Evolutionary conservation across 1,140 invertebrate species (phyloP), one percentile per base, ranked within the genome.

Genomic region (Mya arenaria): DNA sequence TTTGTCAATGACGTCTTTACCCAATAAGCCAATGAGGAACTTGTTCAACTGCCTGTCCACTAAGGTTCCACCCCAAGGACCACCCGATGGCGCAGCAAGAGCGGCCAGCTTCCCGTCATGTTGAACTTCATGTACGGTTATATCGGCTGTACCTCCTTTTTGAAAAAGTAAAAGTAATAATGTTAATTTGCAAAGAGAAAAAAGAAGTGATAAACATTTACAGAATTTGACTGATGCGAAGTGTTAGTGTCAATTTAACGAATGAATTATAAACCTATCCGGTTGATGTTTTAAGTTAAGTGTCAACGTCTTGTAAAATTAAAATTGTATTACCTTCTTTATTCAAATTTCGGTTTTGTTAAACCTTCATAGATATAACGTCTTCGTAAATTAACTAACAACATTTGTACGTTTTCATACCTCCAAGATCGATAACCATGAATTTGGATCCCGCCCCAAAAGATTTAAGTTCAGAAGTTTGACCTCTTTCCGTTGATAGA

Each of bases 391-490:
- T 48, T 13, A 48, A 13, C 19, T 48, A 19, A 48, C 19, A 13
- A 48, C 41, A 48, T 19, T 48, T 48, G 41, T 10, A 48, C 19
- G 19, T 10, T 48, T 48, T 48, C 41, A 52, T 39, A 80, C 77
- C 77, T 71, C 77, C 77, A 23, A 80, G 19, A 48, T 80, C 77
- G 19, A 80, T 15, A n/a, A 80, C 36, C 77, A 80, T 71, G 32
- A 69, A 80, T 28, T 69, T 63, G 15, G 52, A 32, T 32, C 66
- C 65, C 1, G 77, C 32, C 30, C 25, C 19, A 36, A 80, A 80
- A 4, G 65, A 25, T n/a, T 69, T 32, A 56, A 62, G 34, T n/a
- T 58, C 1, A 34, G 60, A 32, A 17, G 19, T 10, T 56, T 15
- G 15, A 10, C 28, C 23, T 44, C 39, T 17, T 23, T 58, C 48